These are phyloP conservation scores for Willisornis vidua DNA, from an alignment of 2,113 vertebrate species.

Conservation along the genomic window DNA sequence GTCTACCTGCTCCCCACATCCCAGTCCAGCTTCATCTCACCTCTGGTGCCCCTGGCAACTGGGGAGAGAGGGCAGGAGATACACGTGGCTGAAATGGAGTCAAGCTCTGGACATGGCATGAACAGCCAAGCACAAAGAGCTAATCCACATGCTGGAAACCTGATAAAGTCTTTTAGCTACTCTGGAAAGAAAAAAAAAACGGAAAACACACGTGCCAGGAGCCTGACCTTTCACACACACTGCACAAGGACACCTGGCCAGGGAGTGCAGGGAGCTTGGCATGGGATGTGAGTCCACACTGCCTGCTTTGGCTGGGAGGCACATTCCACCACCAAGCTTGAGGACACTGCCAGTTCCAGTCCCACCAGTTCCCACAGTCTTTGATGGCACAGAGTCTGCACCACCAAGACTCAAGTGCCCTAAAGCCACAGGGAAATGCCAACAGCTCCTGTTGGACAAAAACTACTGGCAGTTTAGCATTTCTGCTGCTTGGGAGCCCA, in stretches of 20 bases:
- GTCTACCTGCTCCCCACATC: neutral
- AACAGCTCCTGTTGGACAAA: rapidly evolving
- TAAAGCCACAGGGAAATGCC: neutral
- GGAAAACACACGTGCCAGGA: neutral
- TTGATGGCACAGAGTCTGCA: neutral
- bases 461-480: neutral
- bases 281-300: neutral
- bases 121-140: neutral
- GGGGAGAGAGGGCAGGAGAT: neutral
- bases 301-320: neutral
- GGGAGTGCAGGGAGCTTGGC: neutral
- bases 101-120: neutral
- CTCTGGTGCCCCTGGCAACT: neutral
- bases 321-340: rapidly evolving
- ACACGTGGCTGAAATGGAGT: rapidly evolving
- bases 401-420: neutral
- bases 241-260: neutral
- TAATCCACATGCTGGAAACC: neutral
- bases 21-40: neutral
- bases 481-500: neutral
- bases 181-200: neutral
- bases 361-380: neutral
- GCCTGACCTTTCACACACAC: neutral
- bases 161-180: neutral
- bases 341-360: neutral